Percentiles rank a stretch among this genome's conserved stretches.
phyloP scores from a whole-genome alignment of 2,888 invertebrate species.

The Stenodera caucasica region DNA sequence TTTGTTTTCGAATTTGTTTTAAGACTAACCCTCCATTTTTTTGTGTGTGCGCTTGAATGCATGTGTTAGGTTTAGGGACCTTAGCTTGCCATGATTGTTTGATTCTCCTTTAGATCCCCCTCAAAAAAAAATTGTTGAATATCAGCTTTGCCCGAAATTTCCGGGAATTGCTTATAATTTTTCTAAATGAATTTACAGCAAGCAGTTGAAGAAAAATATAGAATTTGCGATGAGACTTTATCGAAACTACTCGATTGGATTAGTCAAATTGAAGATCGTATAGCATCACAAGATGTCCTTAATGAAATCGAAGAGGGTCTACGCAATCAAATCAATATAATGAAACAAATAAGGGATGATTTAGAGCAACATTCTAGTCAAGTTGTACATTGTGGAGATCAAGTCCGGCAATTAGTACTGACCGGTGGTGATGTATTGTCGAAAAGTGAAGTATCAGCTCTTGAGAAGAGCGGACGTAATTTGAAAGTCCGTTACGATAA shows the following conservation, averaged over 20 bases:
- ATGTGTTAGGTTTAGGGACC: constrained; percentile 53
- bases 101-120: not conserved
- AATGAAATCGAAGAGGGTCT: constrained; percentile 85
- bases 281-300: constrained; percentile 83
- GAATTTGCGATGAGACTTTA: constrained; percentile 84
- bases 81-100: constrained; percentile 37
- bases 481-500: constrained; percentile 82
- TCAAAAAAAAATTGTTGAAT: not conserved
- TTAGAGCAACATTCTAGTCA: constrained; percentile 83
- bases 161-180: not conserved
- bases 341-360: constrained; percentile 91
- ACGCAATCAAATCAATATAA: constrained; percentile 83
- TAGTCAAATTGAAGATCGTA: constrained; percentile 76
- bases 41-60: constrained; percentile 54
- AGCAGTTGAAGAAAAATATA: constrained; percentile 94
- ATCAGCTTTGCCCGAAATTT: too few relatives aligned
- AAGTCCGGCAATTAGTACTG: constrained; percentile 85
- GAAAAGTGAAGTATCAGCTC: constrained; percentile 83
- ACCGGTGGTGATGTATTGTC: constrained; percentile 91
- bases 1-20: constrained; percentile 39
- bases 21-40: constrained; percentile 45
- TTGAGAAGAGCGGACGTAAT: constrained; percentile 85
- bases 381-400: constrained; percentile 83
- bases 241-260: constrained; percentile 87
- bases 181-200: constrained; percentile 66